Base-by-base conservation (phyloP, 2,113 vertebrate species). In the Piprites chloris region DNA sequence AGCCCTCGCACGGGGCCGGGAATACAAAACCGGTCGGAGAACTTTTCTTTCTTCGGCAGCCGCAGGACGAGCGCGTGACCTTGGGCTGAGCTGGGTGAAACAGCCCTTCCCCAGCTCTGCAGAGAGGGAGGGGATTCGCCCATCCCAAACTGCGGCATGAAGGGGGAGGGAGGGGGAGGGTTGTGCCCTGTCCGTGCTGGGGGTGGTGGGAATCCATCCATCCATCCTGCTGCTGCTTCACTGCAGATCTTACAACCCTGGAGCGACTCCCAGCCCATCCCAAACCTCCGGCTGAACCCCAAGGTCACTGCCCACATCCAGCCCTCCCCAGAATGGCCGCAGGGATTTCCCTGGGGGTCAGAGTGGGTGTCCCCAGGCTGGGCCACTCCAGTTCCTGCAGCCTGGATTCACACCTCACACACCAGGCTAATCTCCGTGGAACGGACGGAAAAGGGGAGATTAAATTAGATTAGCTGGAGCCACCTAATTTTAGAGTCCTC, bases 21-120 rank as follows among this genome's bases (percentile, higher is more conserved):
- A 56, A 44, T 10, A 9, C 41, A 87, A 87, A 96, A 96, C 95
- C 94, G 90, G 95, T 96, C 6, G 3, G 94, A 91, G 95, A 35
- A 79, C 87, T 96, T 93, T 73, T 61, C 63, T 63, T 8, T 32
- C 76, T 17, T 28, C 6, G 0, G 78, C 89, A n/a, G 86, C 86
- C 2, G 8, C 72, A 30, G 86, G 82, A 61, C 0, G 56, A 50
- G 83, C 66, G 26, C 33, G 35, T 94, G 94, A 95, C 87, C 90
- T 83, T 61, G 94, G 71, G 92, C 75, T 76, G 84, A 80, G 72
- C 79, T 11, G 12, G 26, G 67, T 3, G n/a, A 32, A 82, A 47
- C 47, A 46, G 52, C 89, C 42, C 74, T 80, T 55, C 39, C 85
- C 68, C 17, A 0, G 67, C 58, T 75, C 90, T 3, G 15, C 3